Conservation (phyloP, 2,113 vertebrate genomes). For the Heliornis fulica region DNA sequence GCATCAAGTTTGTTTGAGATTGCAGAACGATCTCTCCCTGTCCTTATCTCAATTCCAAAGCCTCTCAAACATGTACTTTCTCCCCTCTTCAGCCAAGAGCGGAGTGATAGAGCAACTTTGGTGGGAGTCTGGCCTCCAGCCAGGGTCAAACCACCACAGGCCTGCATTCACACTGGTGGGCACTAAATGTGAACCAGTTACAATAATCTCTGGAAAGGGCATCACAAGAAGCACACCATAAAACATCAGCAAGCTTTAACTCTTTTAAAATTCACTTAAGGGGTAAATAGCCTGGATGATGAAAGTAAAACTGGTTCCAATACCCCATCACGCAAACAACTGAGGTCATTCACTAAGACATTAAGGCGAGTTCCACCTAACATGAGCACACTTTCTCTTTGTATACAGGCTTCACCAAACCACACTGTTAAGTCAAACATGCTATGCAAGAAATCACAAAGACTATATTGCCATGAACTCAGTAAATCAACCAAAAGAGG, state of each 20-base stretch:
- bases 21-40: too few relatives aligned
- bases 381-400: not conserved
- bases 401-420: not conserved
- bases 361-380: not conserved
- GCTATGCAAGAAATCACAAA: not conserved
- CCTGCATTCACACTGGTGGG: fast-evolving
- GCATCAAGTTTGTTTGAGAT: too few relatives aligned
- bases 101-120: too few relatives aligned
- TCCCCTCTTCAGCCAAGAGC: too few relatives aligned
- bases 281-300: not conserved
- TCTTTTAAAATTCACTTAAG: not conserved
- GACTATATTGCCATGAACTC: not conserved
- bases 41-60: too few relatives aligned
- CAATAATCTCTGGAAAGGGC: not conserved
- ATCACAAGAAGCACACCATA: not conserved
- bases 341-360: not conserved
- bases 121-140: too few relatives aligned
- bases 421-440: not conserved
- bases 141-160: too few relatives aligned
- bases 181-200: not conserved
- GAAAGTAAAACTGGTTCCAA: not conserved
- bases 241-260: not conserved
- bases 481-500: not conserved
- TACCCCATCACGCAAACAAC: not conserved
- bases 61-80: too few relatives aligned